These are phyloP conservation scores for Lasiurus borealis DNA, from an alignment of 2,113 vertebrate species.

Conservation along the genomic window DNA sequence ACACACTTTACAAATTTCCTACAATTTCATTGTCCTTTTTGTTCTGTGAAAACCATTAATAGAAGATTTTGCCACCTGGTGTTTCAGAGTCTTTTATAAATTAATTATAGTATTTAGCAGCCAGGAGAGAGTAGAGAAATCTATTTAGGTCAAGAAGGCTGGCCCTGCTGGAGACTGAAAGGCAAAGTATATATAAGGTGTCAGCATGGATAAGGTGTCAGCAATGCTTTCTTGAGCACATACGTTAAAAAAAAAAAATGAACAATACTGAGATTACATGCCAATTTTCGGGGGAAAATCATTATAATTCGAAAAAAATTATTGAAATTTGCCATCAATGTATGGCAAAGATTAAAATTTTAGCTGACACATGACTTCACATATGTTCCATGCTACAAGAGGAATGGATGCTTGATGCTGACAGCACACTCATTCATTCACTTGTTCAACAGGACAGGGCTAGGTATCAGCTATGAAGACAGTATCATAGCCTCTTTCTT, in stretches of 20 bases:
- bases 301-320: conserved; percentile 18
- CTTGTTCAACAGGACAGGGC: neutral
- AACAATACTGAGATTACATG: neutral
- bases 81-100: conserved; percentile 76
- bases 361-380: neutral
- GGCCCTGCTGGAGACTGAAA: conserved; percentile 50
- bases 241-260: neutral
- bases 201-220: neutral
- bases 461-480: neutral
- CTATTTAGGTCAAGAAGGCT: conserved; percentile 78
- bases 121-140: conserved; percentile 57
- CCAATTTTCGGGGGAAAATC: neutral
- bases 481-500: neutral
- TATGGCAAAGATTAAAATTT: neutral
- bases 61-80: conserved; percentile 69
- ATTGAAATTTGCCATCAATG: neutral
- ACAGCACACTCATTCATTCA: neutral
- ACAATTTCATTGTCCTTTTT: conserved; percentile 32
- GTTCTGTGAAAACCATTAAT: conserved; percentile 38
- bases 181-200: conserved; percentile 23
- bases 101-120: conserved; percentile 78
- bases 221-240: neutral
- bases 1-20: neutral
- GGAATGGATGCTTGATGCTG: neutral
- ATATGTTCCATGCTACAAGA: neutral